Evolutionary conservation across 2,888 invertebrate genomes (phyloP), one percentile per base, ranked within the genome.

Genomic region (Calliphora vomitoria): DNA sequence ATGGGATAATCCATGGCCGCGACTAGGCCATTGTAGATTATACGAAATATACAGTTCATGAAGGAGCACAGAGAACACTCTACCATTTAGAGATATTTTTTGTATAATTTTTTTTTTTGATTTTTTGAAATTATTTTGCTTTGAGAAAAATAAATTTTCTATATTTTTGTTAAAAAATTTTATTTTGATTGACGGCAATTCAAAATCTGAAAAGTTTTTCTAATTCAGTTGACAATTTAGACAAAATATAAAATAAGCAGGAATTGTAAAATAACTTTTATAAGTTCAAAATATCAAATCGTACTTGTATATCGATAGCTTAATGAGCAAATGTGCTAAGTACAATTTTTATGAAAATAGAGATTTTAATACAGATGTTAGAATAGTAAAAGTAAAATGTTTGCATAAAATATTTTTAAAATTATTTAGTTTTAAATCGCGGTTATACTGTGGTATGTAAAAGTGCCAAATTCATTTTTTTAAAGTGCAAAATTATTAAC

Each of bases 1-100:
- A 91, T 35, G 0, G 91, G 92, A 88, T 93, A 90, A 55, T 92
- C 90, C 76, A 90, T 89, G n/a, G 90, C 89, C 25, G 90, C 90
- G 2, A 60, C 64, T 18, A 91, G 41, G 20, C 91, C 20, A 83
- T 90, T 78, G 47, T 89, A 89, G 6, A 91, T 5, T 5, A 88
- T 85, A 38, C 89, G 85, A 75, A 88, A 88, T 60, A 87, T 41
- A 66, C 86, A 88, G 47, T 69, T 84, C 82, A 89, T 62, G 4
- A 89, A 41, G n/a, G 89, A 89, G 82, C 89, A 90, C 60, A 89
- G 31, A n/a, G 89, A 87, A 68, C 89, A 89, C n/a, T 89, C 89
- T 8, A 88, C 86, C 89, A 90, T 89, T 69, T 76, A 75, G 31
- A 47, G 0, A 15, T 38, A 38, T 44, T 6, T 18, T 64, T 44